A percentile compares a stretch with the other conserved stretches of the same genome.
phyloP scores from a whole-genome alignment of 2,797 vertebrate species.

The Oryzias sinensis region DNA sequence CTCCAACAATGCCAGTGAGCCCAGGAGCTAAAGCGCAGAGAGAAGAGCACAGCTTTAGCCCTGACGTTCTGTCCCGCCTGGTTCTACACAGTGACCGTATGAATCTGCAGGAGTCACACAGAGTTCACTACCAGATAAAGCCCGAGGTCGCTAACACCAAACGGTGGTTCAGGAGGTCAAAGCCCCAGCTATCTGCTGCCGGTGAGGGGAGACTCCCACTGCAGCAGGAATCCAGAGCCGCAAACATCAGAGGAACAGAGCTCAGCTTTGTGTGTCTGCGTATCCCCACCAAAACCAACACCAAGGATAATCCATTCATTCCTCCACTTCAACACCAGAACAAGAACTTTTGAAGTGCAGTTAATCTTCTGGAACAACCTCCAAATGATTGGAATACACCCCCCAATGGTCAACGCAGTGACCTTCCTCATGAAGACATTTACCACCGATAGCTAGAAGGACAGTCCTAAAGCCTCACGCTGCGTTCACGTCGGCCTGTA shows the following conservation, averaged over 20 bases:
- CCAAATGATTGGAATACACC: too few species aligned
- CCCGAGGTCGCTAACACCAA: slow-evolving; percentile 18
- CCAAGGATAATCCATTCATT: not conserved
- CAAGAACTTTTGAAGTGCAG: not conserved
- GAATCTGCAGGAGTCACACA: slow-evolving; percentile 17
- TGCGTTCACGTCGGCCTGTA: too few species aligned
- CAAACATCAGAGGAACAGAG: not conserved
- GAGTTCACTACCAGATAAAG: slow-evolving; percentile 24
- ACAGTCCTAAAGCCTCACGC: too few species aligned
- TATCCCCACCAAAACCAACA: not conserved
- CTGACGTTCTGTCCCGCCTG: too few species aligned
- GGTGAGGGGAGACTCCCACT: not conserved
- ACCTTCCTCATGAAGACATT: too few species aligned
- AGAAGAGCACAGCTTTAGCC: not conserved
- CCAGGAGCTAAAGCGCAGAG: slow-evolving; percentile 75
- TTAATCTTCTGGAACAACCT: too few species aligned
- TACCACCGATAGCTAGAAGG: too few species aligned
- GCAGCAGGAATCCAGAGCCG: not conserved
- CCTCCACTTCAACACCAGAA: not conserved
- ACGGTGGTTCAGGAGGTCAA: slow-evolving; percentile 13
- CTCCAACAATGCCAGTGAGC: slow-evolving; percentile 81
- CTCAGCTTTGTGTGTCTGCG: not conserved
- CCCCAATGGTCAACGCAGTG: too few species aligned
- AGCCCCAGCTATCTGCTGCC: slow-evolving; percentile 28
- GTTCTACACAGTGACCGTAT: not conserved